Evolutionary conservation across 2,888 invertebrate genomes (phyloP), one percentile per base, ranked within the genome.

Genomic region (Parapristionchus giblindavisi): DNA sequence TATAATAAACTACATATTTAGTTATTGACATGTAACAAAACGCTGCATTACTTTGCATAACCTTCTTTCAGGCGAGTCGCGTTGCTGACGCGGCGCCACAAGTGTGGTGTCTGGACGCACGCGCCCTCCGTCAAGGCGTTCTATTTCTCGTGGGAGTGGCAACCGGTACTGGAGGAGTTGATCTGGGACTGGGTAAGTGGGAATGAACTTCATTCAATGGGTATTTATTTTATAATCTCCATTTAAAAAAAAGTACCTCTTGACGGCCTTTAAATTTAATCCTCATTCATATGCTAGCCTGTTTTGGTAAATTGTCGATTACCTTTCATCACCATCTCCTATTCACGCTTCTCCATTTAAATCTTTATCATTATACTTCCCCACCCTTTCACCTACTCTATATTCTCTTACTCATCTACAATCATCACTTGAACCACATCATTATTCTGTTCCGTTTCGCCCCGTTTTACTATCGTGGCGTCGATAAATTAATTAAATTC

Each of bases 41-140:
- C n/a, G n/a, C n/a, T n/a, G n/a, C n/a, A n/a, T n/a, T n/a, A n/a
- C n/a, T n/a, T n/a, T n/a, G n/a, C n/a, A n/a, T n/a, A n/a, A n/a
- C n/a, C n/a, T n/a, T n/a, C n/a, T n/a, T n/a, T n/a, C n/a, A n/a
- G n/a, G 68, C 51, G 51, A 68, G 52, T 52, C 48, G 51, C 34
- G 56, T 54, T 56, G 27, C 21, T 2, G 36, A 3, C 2, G 48
- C 40, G 2, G 5, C 54, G 1, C 40, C 21, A 3, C 56, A 43
- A 17, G 36, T 71, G 70, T 71, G 70, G 70, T 54, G 70, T 56
- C 56, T 71, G 56, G 70, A 71, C 29, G 70, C 40, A 29, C n/a
- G 54, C 40, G 24, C 56, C 8, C 29, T 71, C 54, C n/a, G 70
- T 40, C 56, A 54, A n/a, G 70, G 70, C 14, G 56, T 40, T 6